Conservation (phyloP, 2,888 invertebrate species). For the Drosophila dives region DNA sequence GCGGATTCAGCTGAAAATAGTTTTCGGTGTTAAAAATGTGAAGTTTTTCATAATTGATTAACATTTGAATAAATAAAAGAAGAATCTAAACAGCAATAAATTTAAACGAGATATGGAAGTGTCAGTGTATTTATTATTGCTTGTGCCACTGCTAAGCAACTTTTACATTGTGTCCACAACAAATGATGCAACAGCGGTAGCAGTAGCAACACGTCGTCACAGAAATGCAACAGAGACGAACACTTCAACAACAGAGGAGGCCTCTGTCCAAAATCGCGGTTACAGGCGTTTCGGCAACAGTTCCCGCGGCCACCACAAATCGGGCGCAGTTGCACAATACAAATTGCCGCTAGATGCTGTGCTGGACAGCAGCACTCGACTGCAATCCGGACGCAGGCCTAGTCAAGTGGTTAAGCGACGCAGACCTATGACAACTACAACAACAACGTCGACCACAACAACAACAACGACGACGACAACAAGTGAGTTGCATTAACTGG, state of each 20-base stretch:
- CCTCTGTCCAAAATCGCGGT: conserved; percentile 25
- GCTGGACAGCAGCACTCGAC: conserved; percentile 11
- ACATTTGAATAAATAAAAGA: conserved; percentile 28
- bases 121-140: conserved; percentile 38
- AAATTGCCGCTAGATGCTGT: conserved; percentile 56
- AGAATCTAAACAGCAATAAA: conserved; percentile 5
- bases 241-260: conserved; percentile 14
- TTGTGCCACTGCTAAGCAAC: conserved; percentile 58
- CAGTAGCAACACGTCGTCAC: conserved; percentile 30
- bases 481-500: conserved; percentile 59
- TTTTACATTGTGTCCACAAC: conserved; percentile 35
- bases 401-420: conserved; percentile 61
- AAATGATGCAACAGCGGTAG: conserved; percentile 73
- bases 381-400: conserved; percentile 58
- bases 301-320: conserved; percentile 52
- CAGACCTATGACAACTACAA: conserved; percentile 44
- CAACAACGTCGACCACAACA: conserved; percentile 46
- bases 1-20: conserved; percentile 12
- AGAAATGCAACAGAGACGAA: conserved; percentile 45
- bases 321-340: conserved; percentile 72
- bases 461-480: conserved; percentile 62
- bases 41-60: conserved; percentile 30
- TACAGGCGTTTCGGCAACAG: conserved; percentile 24
- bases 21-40: conserved; percentile 39
- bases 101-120: conserved; percentile 56